Base-by-base conservation (phyloP, 92 coral and sea anemone species). In the Epizoanthus ramosus region DNA sequence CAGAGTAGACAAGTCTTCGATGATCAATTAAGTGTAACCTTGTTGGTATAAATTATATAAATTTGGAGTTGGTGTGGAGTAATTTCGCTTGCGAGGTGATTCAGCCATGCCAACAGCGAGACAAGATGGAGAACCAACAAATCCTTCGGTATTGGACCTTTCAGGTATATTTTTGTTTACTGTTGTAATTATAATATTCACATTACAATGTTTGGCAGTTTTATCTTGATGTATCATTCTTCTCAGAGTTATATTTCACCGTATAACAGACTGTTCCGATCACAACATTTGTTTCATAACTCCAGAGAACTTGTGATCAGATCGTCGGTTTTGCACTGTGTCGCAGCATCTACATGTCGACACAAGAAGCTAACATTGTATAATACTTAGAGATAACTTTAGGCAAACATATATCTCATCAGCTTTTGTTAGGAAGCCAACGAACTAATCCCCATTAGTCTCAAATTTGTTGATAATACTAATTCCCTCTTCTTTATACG, bases 121-220 rank as follows among this genome's bases (percentile, higher is more conserved):
- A 57, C 53, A 76, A 59, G 71, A 77, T 60, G 82, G 66, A 41
- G 71, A 77, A 39, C 39, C 24, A 63, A 57, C 71, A 19, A 77
- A 31, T 15, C 82, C 82, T n/a, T 60, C 82, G 24, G 82, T 77
- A 77, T 61, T 77, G 82, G 82, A 77, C 82, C 59, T 77, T 39
- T 77, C 82, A 61, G 82, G 82, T 77, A 8, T 35, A 35, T 8
- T 9, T 50, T 50, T 41, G 54, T 58, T 76, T 76, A 67, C 72
- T 18, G 60, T 12, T 35, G 35, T 76, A 16, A 71, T 47, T 71
- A 8, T 45, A 7, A 6, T 71, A 14, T n/a, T 24, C 25, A 18
- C 3, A 71, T 6, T 8, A 22, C 28, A 37, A 37, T 37, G 43
- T 37, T 37, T 5, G 18, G 70, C 14, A 13, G 57, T 59, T 37